phyloP scores from a whole-genome alignment of 2,888 invertebrate genomes.

The Cactoblastis cactorum region DNA sequence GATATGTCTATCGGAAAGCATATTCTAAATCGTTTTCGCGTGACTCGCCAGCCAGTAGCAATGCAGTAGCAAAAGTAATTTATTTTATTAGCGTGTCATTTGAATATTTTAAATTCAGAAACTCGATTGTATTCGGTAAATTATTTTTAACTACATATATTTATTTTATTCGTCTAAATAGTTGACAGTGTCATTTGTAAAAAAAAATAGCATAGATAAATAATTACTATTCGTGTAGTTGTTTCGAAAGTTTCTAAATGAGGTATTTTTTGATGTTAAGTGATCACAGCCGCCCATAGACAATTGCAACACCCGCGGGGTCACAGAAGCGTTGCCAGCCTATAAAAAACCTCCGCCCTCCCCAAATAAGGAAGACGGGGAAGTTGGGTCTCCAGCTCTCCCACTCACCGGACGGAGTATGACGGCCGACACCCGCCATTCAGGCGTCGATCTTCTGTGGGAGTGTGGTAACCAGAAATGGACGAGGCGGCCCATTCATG shows the following conservation, averaged over 20 bases:
- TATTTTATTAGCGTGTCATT: slow-evolving; percentile 3
- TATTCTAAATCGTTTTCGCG: slow-evolving; percentile 9
- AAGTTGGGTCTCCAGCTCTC: no score
- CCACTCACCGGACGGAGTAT: no score
- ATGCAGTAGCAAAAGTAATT: slow-evolving; percentile 4
- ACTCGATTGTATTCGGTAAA: not conserved
- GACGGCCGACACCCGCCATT: no score
- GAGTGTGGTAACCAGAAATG: no score
- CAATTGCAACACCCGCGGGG: no score
- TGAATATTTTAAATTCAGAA: not conserved
- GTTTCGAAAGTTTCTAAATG: not conserved
- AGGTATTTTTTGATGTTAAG: no score
- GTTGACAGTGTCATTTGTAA: slow-evolving; percentile 1
- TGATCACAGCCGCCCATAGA: no score
- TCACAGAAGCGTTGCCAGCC: no score
- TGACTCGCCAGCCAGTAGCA: slow-evolving; percentile 12
- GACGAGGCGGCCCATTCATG: no score
- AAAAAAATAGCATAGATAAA: not conserved
- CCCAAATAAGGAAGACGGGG: no score
- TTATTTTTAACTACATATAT: not conserved
- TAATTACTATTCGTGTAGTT: not conserved
- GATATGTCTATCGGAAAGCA: slow-evolving; percentile 22
- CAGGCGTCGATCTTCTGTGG: no score
- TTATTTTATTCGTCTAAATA: not conserved
- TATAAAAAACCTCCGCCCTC: no score